phyloP scores from a whole-genome alignment of 2,113 vertebrate species.

The Prolemur simus region DNA sequence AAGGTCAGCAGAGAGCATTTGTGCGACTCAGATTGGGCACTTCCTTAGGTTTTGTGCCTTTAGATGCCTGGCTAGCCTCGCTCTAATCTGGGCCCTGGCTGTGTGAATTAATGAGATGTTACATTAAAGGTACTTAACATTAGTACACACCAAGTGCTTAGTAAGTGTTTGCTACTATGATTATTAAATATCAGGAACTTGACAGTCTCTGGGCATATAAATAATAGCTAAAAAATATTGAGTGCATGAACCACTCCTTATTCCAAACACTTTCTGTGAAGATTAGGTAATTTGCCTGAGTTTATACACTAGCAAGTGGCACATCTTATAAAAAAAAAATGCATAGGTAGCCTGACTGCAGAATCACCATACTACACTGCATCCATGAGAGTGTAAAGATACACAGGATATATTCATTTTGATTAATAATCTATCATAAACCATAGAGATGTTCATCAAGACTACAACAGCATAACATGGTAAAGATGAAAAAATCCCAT shows the following conservation, averaged over 20 bases:
- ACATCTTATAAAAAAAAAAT: background rate
- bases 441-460: background rate
- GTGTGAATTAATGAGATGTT: background rate
- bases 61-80: background rate
- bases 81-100: background rate
- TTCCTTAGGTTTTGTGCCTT: background rate
- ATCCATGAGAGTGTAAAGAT: background rate
- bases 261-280: background rate
- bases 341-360: background rate
- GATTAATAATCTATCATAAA: background rate
- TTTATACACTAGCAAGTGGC: background rate
- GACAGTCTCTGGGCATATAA: background rate
- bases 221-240: background rate
- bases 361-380: background rate
- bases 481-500: background rate
- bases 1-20: background rate
- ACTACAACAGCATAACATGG: background rate
- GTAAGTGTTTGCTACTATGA: background rate
- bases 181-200: background rate
- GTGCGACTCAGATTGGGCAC: background rate
- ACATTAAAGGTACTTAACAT: background rate
- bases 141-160: background rate
- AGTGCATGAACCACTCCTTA: background rate
- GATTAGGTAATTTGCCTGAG: background rate
- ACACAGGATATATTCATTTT: background rate